Conservation (phyloP, 2,113 vertebrate species). For the Notechis scutatus region DNA sequence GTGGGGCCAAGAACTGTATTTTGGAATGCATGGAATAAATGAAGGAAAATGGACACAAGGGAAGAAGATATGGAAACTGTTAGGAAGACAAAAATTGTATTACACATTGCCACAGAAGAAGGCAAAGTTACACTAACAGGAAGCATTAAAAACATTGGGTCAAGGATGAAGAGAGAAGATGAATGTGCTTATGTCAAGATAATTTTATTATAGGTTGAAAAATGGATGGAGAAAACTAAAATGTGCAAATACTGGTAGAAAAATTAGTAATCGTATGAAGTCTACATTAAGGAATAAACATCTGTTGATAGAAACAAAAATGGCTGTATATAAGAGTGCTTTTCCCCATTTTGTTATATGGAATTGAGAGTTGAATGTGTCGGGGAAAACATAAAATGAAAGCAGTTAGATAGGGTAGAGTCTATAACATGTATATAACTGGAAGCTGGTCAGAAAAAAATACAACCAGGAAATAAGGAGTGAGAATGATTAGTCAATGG, state of each 20-base stretch:
- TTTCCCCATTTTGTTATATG: not conserved
- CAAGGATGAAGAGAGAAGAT: not conserved
- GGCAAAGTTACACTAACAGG: not conserved
- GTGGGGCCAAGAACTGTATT: not conserved
- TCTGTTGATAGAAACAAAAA: not conserved
- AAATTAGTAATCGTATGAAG: not conserved
- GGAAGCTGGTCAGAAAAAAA: too few relatives aligned
- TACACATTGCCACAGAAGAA: not conserved
- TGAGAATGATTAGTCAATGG: too few relatives aligned
- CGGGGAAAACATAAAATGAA: not conserved
- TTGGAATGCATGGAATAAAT: not conserved
- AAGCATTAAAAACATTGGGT: not conserved
- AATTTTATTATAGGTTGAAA: not conserved
- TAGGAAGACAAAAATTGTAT: not conserved
- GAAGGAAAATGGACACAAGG: not conserved
- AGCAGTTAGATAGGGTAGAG: not conserved
- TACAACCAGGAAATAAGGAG: too few relatives aligned
- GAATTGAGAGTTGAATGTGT: not conserved
- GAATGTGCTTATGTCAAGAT: not conserved
- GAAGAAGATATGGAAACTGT: not conserved
- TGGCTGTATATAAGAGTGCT: not conserved
- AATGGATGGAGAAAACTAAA: not conserved
- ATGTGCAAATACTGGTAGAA: not conserved
- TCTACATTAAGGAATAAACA: not conserved
- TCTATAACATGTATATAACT: too few relatives aligned